phyloP scores from a whole-genome alignment of 2,797 vertebrate genomes.

The Bradypodion ventrale region DNA sequence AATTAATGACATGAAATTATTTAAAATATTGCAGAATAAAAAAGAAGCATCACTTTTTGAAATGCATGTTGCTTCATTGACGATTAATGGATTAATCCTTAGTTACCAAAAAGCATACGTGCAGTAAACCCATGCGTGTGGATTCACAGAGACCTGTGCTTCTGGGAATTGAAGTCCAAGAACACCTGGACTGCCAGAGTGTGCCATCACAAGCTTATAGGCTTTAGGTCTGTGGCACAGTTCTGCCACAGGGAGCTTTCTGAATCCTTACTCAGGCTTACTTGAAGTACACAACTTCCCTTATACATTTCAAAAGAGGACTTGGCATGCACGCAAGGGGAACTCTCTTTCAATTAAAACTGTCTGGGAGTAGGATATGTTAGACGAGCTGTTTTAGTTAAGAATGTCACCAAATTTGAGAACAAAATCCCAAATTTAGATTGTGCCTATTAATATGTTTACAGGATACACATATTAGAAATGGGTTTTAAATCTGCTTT shows the following conservation, averaged over 20 bases:
- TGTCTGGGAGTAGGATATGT: neutral
- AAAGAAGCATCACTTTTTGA: neutral
- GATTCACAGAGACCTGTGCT: too few relatives aligned
- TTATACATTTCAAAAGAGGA: neutral
- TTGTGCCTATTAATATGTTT: neutral
- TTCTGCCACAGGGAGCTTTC: neutral
- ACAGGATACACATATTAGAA: neutral
- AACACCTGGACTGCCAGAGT: too few relatives aligned
- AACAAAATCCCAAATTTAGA: neutral
- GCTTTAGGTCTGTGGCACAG: neutral
- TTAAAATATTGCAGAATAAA: neutral
- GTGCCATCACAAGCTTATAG: slow-evolving; percentile 14
- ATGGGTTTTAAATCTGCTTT: neutral
- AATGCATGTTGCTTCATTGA: neutral
- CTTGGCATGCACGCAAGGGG: too few relatives aligned
- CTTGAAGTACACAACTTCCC: neutral
- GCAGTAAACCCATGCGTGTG: too few relatives aligned
- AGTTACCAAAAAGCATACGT: neutral
- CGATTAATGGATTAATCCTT: neutral
- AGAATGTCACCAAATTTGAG: neutral
- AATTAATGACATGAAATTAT: neutral
- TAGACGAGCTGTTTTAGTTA: neutral
- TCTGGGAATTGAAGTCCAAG: too few relatives aligned
- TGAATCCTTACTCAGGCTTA: neutral
- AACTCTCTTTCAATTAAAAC: neutral